Evolutionary conservation across 2,888 invertebrate species (phyloP), one percentile per base, ranked within the genome.

Genomic region (Hyposoter didymator): DNA sequence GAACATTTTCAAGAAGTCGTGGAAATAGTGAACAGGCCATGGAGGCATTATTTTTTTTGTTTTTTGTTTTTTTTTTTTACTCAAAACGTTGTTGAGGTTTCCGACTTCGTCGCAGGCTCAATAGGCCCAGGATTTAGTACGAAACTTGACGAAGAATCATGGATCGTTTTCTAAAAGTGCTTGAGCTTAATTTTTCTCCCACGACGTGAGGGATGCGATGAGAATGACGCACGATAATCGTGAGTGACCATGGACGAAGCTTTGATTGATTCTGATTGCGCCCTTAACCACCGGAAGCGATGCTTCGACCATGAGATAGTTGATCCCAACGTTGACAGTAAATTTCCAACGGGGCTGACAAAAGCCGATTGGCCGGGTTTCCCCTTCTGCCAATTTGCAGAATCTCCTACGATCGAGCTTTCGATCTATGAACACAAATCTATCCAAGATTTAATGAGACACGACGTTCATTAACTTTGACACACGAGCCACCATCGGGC

Each of bases 381-480:
- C 47, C 14, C 14, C 55, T 19, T n/a, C 4, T 10, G 14, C 8
- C 32, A 17, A 12, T 45, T 8, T 32, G 14, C 39, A 28, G 22
- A 28, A 59, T 55, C 19, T 59, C 39, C 59, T 39, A 59, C 43
- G 49, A 49, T 35, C n/a, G 32, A 52, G 49, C 32, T 52, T 52
- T 52, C 70, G 49, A 17, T n/a, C 32, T 52, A 35, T 52, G 8
- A 6, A 32, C 28, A 69, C 28, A 69, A 14, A 22, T 19, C 19
- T n/a, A 66, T 75, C 39, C 43, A 43, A 45, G 28, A 47, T 66
- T 70, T 84, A 75, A 84, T 76, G 84, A 80, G 80, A 80, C 76
- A 76, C 52, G 80, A 76, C 39, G 22, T 55, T 66, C 76, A 84
- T 84, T 84, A 80, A 55, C 66, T 55, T n/a, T 66, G 72, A 69